phyloP scores from a whole-genome alignment of 2,113 vertebrate species.

The Chaetodon auriga region DNA sequence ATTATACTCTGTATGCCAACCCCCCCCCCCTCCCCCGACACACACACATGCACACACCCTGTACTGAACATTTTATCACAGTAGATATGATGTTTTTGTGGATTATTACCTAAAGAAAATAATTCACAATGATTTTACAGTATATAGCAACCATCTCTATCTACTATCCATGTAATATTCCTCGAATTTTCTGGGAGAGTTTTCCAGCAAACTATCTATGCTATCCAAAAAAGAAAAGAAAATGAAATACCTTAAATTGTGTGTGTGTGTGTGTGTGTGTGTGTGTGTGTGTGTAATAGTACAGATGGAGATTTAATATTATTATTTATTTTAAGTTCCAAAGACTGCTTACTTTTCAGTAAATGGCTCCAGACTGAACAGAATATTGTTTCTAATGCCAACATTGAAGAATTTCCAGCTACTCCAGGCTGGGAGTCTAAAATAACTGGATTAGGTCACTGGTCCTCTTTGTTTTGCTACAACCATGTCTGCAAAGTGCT shows the following conservation, averaged over 20 bases:
- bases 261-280: too few species aligned
- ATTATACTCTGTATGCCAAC: too few species aligned
- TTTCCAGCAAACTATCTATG: not conserved
- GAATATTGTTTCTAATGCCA: not conserved
- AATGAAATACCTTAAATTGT: too few species aligned
- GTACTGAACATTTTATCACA: not conserved
- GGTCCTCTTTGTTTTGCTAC: conserved; percentile 8
- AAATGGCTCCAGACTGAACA: not conserved
- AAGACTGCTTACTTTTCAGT: not conserved
- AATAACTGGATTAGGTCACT: conserved; percentile 4
- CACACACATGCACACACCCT: not conserved
- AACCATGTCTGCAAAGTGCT: conserved; percentile 32
- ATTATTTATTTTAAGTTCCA: not conserved
- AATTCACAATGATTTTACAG: not conserved
- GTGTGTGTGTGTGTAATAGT: too few species aligned
- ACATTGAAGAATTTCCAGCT: not conserved
- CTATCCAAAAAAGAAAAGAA: not conserved
- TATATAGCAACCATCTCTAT: not conserved
- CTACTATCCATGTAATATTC: not conserved
- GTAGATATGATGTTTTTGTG: not conserved
- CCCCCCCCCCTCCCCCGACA: not conserved
- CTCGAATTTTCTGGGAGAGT: not conserved
- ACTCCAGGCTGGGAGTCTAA: not conserved
- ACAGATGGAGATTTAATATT: not conserved
- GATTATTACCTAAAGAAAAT: not conserved